A percentile compares a stretch with the other conserved stretches of the same genome.
Conservation (phyloP, 2,888 invertebrate species). For the Lasioglossum pauxillum region DNA sequence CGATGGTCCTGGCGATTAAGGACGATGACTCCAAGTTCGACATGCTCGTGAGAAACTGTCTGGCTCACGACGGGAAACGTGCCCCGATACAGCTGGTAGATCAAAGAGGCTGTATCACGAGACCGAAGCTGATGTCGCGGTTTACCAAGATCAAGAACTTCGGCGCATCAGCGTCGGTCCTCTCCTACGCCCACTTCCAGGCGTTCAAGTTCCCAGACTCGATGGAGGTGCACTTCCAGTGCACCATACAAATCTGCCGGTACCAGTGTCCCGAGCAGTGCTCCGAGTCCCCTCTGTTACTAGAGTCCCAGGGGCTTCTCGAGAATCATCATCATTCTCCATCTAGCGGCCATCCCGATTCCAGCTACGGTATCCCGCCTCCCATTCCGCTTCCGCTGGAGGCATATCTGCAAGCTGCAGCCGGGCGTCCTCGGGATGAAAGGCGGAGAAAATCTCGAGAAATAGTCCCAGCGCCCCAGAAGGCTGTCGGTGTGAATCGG, state of each 20-base stretch:
- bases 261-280: conserved; percentile 97
- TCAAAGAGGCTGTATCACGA: conserved; percentile 95
- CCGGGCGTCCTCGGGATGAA: conserved; percentile 90
- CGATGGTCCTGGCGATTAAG: conserved; percentile 97
- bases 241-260: conserved; percentile 96
- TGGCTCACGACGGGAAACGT: conserved; percentile 97
- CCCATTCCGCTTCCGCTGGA: conserved; percentile 87
- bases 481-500: conserved; percentile 94
- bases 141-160: conserved; percentile 98
- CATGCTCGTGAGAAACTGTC: conserved; percentile 97
- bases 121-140: conserved; percentile 96
- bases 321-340: conserved; percentile 84
- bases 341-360: conserved; percentile 85
- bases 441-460: conserved; percentile 89
- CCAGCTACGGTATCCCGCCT: conserved; percentile 89
- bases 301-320: conserved; percentile 83
- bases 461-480: conserved; percentile 87
- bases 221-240: conserved; percentile 98
- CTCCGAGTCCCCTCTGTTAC: conserved; percentile 87
- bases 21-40: conserved; percentile 98
- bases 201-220: conserved; percentile 98
- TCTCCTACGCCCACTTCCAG: conserved; percentile 97
- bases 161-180: conserved; percentile 95
- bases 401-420: conserved; percentile 87
- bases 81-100: conserved; percentile 97